Evolutionary conservation across 1,140 invertebrate genomes (phyloP), one percentile per base, ranked within the genome.

Genomic region (Anoplolepis gracilipes): DNA sequence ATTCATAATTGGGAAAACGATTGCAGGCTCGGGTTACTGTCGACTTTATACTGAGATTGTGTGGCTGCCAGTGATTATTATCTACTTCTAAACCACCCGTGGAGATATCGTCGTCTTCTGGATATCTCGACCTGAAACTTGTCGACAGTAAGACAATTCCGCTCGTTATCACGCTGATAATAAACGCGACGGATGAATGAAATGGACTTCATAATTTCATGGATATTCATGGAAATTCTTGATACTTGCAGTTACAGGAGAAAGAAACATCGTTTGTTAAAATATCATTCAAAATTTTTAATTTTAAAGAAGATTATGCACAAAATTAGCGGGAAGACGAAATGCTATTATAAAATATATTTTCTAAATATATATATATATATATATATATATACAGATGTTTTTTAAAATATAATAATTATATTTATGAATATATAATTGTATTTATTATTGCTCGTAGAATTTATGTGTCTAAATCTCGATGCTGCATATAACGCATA

Each of bases 101-200:
- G 19, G 30, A 86, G 53, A 42, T 49, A 55, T 49, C 73, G 16
- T 2, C 2, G 13, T 13, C 22, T 8, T 19, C n/a, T n/a, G n/a
- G n/a, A n/a, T n/a, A n/a, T 25, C 6, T 36, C 39, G 11, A 8
- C 39, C n/a, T 28, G 3, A 25, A 85, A 69, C 28, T 73, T 28
- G 72, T 70, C 65, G 72, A 57, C 16, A 61, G 59, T 64, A 75
- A 88, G 65, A 88, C 70, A 84, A 87, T 84, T 84, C 25, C n/a
- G 16, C 36, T 73, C 30, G 72, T 67, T 87, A 84, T 73, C 78
- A 64, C 49, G 28, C 28, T 19, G 22, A 70, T 87, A 87, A 85
- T 49, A 70, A 76, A 76, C 28, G 22, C 13, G 3, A 59, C 67
- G 65, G 25, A 75, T 46, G 25, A 28, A 0, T n/a, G 28, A 57